Evolutionary conservation across 2,113 vertebrate genomes (phyloP), one percentile per base, ranked within the genome.

Genomic region (Tachycineta bicolor): DNA sequence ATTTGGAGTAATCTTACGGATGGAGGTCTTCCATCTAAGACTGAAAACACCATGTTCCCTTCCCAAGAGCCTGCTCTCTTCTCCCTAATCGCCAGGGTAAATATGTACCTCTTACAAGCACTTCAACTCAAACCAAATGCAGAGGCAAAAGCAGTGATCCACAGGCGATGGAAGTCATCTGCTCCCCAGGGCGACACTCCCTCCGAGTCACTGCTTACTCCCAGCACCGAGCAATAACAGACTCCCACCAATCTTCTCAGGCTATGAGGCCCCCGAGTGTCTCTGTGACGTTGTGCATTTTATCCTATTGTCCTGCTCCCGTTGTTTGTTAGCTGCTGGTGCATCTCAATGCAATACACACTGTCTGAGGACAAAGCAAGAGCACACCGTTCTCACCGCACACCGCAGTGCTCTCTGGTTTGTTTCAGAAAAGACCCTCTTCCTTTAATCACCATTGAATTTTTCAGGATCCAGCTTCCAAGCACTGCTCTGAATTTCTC

Each of bases 211-310:
- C 34, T 88, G 77, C 85, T 94, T 79, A 67, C 79, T 94, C 75
- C 80, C 78, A 87, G 63, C 52, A 84, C 89, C 58, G 41, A 1
- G 11, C 55, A 84, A 33, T 55, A 93, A 90, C 70, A 89, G 95
- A 89, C 91, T 85, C 83, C 68, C 76, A 92, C 90, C 84, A 76
- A 90, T 89, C 83, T 92, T 91, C 96, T 93, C 89, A 25, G 78
- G 59, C 77, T 85, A 23, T 2, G 31, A 59, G 93, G 44, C 68
- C 92, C 86, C 59, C 14, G 28, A 95, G 93, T 60, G 37, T 88
- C 71, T 49, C 92, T 90, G 53, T 60, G 96, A 60, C 82, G 39
- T 4, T 67, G 69, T 76, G 62, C 53, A 68, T 34, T 23, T 86
- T 23, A 23, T 10, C 24, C 59, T 41, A 4, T 41, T 58, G 28